Percentiles rank a stretch among this genome's conserved stretches.
Evolutionary conservation across 2,113 vertebrate genomes (phyloP).

Genomic region (Zeus faber): DNA sequence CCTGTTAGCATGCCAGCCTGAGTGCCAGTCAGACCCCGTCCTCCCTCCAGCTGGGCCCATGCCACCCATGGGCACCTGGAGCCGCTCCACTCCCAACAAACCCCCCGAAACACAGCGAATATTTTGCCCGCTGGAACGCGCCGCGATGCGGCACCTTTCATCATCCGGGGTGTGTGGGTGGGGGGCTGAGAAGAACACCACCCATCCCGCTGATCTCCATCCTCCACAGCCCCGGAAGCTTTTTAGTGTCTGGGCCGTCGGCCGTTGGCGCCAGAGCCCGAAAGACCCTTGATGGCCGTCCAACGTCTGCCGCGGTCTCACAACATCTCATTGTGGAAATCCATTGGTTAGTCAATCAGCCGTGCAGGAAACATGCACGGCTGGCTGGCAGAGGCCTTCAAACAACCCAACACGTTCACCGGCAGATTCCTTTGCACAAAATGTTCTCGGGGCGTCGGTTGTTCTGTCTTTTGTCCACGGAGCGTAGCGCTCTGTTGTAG

Average conservation of each 20-base stretch:
- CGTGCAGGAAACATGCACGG: conserved; percentile 67
- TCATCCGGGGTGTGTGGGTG: too few relatives aligned
- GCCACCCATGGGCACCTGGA: conserved; percentile 70
- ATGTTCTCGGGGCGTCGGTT: too few relatives aligned
- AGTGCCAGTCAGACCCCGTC: conserved; percentile 49
- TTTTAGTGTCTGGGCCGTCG: too few relatives aligned
- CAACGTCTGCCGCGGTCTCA: too few relatives aligned
- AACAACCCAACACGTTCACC: too few relatives aligned
- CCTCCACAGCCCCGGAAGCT: conserved; percentile 49
- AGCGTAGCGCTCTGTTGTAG: too few relatives aligned
- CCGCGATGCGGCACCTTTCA: conserved; percentile 17
- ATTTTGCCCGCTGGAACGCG: conserved; percentile 40
- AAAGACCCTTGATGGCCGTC: too few relatives aligned
- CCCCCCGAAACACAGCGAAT: conserved; percentile 53
- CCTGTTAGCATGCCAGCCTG: conserved; percentile 69
- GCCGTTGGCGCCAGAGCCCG: too few relatives aligned
- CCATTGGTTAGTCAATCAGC: conserved; percentile 67
- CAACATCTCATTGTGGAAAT: conserved; percentile 69
- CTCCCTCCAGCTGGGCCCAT: conserved; percentile 68
- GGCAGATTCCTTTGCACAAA: too few relatives aligned
- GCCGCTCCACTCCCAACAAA: conserved; percentile 47
- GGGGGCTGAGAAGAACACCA: too few relatives aligned
- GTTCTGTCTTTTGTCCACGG: too few relatives aligned
- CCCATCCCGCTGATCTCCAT: too few relatives aligned
- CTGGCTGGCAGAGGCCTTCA: conserved; percentile 56